Base-by-base conservation (phyloP, 2,888 invertebrate species). In the Dynastes grantii region DNA sequence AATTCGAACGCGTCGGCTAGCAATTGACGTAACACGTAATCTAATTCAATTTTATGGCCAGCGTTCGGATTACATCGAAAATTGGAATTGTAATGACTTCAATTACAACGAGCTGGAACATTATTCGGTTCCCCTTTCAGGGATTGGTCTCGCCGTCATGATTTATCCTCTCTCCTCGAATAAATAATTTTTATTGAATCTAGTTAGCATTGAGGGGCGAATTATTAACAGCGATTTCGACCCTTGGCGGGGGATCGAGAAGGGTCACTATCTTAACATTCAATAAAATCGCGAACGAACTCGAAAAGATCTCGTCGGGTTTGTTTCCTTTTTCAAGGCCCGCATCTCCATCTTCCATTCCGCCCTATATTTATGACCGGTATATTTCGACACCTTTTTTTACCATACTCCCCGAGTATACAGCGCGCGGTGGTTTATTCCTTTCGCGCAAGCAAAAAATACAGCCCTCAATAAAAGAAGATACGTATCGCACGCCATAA, bases 1-100 rank as follows among this genome's bases (percentile, higher is more conserved):
- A 70, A 77, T 70, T 77, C 22, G 70, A 77, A 61, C 61, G 55
- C 70, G 16, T 58, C 40, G 68, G 37, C 45, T 58, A 58, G 68
- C 45, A 77, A 77, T 70, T 70, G 77, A 68, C 45, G 77, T 58
- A 70, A 70, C 51, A 53, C 77, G 77, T 67, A 70, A 70, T 70
- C 77, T 77, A 77, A 77, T 77, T 77, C 58, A 77, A 77, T 77
- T 77, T 77, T 77, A 70, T 58, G 77, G 70, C 77, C 22, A 49
- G 63, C 45, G n/a, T 58, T 49, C 29, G 58, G 77, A 77, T 77
- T 68, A 68, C 68, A 40, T 55, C 45, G 70, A 63, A 63, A 77
- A 77, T 77, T 77, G 58, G 77, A 77, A 70, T 58, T 58, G 77
- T 77, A 70, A 77, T 63, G 70, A 77, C 70, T 77, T 58, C 68